Conservation (phyloP, 2,888 invertebrate species). For the Eupithecia subumbrata region DNA sequence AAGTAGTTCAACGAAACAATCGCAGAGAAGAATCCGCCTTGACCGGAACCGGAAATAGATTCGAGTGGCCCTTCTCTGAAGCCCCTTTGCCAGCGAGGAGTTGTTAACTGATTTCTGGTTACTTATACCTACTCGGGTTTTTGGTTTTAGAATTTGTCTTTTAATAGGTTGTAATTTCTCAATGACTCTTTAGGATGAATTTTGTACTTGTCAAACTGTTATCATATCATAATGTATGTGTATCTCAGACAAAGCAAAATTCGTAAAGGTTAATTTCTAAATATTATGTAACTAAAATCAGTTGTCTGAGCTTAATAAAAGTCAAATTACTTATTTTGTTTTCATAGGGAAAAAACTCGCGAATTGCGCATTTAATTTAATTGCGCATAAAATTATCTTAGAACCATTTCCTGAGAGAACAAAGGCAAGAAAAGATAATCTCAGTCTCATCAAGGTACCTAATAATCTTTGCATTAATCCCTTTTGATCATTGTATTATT, state of each 20-base stretch:
- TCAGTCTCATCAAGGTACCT: not conserved
- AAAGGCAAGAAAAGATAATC: not conserved
- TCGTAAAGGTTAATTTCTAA: not conserved
- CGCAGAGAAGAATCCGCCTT: slow-evolving; percentile 44
- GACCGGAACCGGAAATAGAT: slow-evolving; percentile 53
- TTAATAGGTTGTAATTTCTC: not conserved
- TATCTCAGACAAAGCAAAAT: not conserved
- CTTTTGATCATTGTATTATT: not conserved
- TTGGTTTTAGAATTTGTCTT: not conserved
- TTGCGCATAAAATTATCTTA: too few relatives aligned
- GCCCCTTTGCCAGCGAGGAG: slow-evolving; percentile 41
- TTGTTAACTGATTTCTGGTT: slow-evolving; percentile 43
- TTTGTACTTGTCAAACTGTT: not conserved
- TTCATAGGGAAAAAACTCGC: not conserved
- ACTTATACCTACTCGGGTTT: slow-evolving; percentile 16
- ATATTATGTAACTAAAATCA: too few relatives aligned
- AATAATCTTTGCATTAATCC: not conserved
- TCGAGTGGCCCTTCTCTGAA: slow-evolving; percentile 46
- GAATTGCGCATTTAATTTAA: not conserved
- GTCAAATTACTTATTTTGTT: not conserved
- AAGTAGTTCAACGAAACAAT: slow-evolving; percentile 30
- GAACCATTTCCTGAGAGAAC: not conserved
- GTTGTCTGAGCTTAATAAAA: too few relatives aligned
- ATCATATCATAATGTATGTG: not conserved
- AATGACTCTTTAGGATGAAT: not conserved